These are phyloP conservation scores for Epiblema foenella DNA, from an alignment of 2,888 invertebrate genomes.

Conservation along the genomic window DNA sequence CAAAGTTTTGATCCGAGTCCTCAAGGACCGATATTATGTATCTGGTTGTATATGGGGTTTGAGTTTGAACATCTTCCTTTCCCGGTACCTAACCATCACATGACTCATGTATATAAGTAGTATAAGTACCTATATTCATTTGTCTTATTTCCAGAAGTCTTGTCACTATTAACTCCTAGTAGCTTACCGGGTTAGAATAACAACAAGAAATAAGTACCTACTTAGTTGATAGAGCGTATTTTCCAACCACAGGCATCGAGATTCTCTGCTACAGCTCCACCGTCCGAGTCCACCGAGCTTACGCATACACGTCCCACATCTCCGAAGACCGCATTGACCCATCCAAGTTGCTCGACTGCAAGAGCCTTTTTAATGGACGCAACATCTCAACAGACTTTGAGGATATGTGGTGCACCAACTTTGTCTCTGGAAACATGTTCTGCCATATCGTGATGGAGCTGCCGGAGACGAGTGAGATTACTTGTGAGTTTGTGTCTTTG, in stretches of 20 bases:
- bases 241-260: conserved; percentile 76
- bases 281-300: conserved; percentile 65
- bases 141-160: too few relatives aligned
- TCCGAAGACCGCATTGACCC: conserved; percentile 59
- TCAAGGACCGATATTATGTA: neutral
- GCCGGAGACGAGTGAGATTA: conserved; percentile 67
- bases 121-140: too few relatives aligned
- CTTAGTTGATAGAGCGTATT: neutral
- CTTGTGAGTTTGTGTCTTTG: conserved; percentile 60
- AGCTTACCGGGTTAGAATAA: too few relatives aligned
- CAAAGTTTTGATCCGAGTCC: neutral
- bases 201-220: too few relatives aligned
- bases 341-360: conserved; percentile 66
- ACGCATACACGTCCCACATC: conserved; percentile 66
- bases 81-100: too few relatives aligned
- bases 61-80: too few relatives aligned
- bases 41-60: neutral
- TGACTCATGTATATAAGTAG: too few relatives aligned
- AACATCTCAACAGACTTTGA: conserved; percentile 88
- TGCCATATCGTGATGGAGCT: conserved; percentile 75
- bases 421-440: conserved; percentile 63
- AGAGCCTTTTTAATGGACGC: conserved; percentile 87
- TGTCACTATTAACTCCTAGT: too few relatives aligned
- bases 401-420: conserved; percentile 87
- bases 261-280: conserved; percentile 67